phyloP scores from a whole-genome alignment of 1,140 invertebrate genomes.

The Tyrophagus putrescentiae region DNA sequence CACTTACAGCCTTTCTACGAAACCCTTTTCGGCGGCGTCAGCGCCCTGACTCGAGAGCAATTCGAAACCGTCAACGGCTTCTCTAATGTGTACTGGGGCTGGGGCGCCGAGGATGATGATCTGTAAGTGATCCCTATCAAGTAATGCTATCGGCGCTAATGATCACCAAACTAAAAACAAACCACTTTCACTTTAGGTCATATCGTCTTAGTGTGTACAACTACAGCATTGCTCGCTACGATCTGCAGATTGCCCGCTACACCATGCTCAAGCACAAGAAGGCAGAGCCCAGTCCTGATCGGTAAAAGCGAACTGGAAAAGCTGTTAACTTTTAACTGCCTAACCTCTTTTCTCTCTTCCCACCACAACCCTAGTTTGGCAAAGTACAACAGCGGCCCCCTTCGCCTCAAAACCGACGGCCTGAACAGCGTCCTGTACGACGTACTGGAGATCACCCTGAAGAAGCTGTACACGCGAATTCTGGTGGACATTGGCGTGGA shows the following conservation, averaged over 20 bases:
- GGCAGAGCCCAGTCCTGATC: constrained; percentile 70
- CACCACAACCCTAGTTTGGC: constrained; percentile 51
- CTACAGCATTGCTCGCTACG: constrained; percentile 68
- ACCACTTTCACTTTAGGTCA: no score
- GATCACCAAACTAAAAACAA: constrained; percentile 85
- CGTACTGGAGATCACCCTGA: constrained; percentile 47
- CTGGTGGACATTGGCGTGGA: no score
- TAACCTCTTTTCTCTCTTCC: background rate
- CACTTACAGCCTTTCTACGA: constrained; percentile 28
- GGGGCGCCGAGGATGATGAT: constrained; percentile 85
- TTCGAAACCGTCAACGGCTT: constrained; percentile 72
- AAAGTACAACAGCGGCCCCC: constrained; percentile 59
- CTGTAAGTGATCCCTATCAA: constrained; percentile 62
- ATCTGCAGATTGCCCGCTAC: constrained; percentile 67
- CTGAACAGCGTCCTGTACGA: constrained; percentile 68
- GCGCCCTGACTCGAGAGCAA: constrained; percentile 62
- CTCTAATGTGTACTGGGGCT: constrained; percentile 80
- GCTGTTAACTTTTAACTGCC: background rate
- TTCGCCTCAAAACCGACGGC: constrained; percentile 65
- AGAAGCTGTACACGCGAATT: constrained; percentile 39
- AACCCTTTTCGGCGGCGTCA: constrained; percentile 52
- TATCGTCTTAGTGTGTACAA: constrained; percentile 49
- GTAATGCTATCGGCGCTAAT: no score
- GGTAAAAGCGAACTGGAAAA: constrained; percentile 40
- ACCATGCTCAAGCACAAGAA: constrained; percentile 77